Evolutionary conservation across 2,797 vertebrate genomes (phyloP).

Genomic region (Spinus pinus): DNA sequence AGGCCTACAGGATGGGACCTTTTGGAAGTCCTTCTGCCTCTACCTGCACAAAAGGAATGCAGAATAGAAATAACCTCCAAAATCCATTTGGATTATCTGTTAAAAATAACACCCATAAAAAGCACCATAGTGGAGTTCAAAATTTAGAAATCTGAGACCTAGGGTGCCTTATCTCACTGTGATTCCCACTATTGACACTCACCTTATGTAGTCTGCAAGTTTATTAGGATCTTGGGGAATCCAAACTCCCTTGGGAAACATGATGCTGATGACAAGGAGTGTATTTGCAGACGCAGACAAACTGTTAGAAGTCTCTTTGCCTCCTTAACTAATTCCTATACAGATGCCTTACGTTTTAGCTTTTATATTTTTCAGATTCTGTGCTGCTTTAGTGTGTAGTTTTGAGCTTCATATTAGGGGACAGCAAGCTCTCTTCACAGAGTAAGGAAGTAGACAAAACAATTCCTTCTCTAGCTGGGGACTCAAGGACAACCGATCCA

Average conservation of each 20-base stretch:
- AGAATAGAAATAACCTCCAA: neutral
- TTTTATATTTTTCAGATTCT: neutral
- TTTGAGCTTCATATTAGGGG: neutral
- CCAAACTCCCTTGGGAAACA: neutral
- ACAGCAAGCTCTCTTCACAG: neutral
- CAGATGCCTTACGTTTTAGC: neutral
- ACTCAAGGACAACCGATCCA: neutral
- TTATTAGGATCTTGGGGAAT: rapidly evolving
- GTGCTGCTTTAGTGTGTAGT: neutral
- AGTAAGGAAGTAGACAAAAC: neutral
- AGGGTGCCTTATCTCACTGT: neutral
- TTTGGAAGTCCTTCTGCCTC: neutral
- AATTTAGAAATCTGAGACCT: neutral
- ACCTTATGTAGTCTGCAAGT: neutral
- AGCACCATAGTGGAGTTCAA: neutral
- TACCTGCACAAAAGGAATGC: neutral
- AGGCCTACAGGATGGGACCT: too few relatives aligned
- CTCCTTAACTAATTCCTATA: neutral
- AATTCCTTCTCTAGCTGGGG: neutral
- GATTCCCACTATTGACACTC: neutral
- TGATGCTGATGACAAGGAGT: neutral
- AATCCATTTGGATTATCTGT: neutral
- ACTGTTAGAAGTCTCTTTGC: neutral
- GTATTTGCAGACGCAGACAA: neutral
- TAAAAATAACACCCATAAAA: neutral